Conservation (phyloP, 2,113 vertebrate genomes). For the Pongo abelii region DNA sequence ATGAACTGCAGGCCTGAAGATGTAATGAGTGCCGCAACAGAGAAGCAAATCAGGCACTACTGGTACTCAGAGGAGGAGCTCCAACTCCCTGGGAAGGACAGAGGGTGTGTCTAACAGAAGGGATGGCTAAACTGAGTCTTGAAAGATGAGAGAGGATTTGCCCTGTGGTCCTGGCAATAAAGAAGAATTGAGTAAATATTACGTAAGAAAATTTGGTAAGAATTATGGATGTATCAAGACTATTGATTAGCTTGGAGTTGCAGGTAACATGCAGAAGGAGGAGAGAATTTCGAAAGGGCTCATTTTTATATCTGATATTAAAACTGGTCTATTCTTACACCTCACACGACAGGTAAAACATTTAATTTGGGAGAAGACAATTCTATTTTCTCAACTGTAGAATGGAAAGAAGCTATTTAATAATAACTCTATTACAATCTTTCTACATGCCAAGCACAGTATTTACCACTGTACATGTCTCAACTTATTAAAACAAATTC, state of each 20-base stretch:
- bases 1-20: conserved; percentile 21
- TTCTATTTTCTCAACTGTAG: neutral
- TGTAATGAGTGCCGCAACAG: neutral
- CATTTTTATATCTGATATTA: neutral
- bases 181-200: neutral
- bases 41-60: neutral
- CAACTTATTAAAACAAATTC: neutral
- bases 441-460: neutral
- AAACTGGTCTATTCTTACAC: neutral
- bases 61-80: neutral
- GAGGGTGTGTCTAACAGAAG: neutral
- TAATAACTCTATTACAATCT: neutral
- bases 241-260: neutral
- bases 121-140: neutral
- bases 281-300: neutral
- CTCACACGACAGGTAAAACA: neutral
- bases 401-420: neutral
- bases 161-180: neutral
- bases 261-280: neutral
- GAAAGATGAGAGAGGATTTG: neutral
- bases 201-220: neutral
- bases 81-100: neutral
- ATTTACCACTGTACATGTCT: neutral
- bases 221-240: neutral
- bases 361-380: neutral